phyloP scores from a whole-genome alignment of 2,888 invertebrate species.

The Amphipyra berbera region DNA sequence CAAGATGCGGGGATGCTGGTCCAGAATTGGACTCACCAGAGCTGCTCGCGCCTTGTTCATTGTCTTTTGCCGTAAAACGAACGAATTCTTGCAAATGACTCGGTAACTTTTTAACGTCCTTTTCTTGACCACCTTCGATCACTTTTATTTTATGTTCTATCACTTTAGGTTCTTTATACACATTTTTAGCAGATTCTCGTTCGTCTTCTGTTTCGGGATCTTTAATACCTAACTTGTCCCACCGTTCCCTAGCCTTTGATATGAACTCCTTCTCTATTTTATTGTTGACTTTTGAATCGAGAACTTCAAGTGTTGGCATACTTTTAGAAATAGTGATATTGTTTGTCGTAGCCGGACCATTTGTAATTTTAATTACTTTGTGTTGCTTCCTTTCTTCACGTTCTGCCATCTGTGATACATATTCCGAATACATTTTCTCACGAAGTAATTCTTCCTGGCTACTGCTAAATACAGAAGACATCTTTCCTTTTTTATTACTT shows the following conservation, averaged over 20 bases:
- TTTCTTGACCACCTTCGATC: slow-evolving; percentile 91
- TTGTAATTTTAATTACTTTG: slow-evolving; percentile 94
- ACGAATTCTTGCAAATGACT: slow-evolving; percentile 95
- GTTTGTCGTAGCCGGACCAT: slow-evolving; percentile 75
- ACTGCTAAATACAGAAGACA: slow-evolving; percentile 85
- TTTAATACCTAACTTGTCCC: slow-evolving; percentile 92
- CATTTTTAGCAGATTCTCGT: slow-evolving; percentile 74
- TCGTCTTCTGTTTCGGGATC: slow-evolving; percentile 92
- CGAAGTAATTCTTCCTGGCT: slow-evolving; percentile 93
- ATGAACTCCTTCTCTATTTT: slow-evolving; percentile 94
- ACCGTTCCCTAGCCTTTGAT: slow-evolving; percentile 92
- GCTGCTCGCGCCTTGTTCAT: slow-evolving; percentile 87
- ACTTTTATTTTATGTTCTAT: slow-evolving; percentile 90
- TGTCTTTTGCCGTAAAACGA: slow-evolving; percentile 89
- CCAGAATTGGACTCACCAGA: slow-evolving; percentile 84
- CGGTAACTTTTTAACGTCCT: slow-evolving; percentile 92
- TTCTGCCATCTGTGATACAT: slow-evolving; percentile 94
- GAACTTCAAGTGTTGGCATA: slow-evolving; percentile 74
- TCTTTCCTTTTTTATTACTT: slow-evolving; percentile 63
- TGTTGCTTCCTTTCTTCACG: slow-evolving; percentile 94
- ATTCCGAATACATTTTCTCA: slow-evolving; percentile 96
- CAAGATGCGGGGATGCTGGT: slow-evolving; percentile 85
- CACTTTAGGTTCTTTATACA: slow-evolving; percentile 82
- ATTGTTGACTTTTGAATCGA: slow-evolving; percentile 84
- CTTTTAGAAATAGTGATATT: slow-evolving; percentile 76